Evolutionary conservation across 1,140 invertebrate species (phyloP).

Genomic region (Anoplolepis gracilipes): DNA sequence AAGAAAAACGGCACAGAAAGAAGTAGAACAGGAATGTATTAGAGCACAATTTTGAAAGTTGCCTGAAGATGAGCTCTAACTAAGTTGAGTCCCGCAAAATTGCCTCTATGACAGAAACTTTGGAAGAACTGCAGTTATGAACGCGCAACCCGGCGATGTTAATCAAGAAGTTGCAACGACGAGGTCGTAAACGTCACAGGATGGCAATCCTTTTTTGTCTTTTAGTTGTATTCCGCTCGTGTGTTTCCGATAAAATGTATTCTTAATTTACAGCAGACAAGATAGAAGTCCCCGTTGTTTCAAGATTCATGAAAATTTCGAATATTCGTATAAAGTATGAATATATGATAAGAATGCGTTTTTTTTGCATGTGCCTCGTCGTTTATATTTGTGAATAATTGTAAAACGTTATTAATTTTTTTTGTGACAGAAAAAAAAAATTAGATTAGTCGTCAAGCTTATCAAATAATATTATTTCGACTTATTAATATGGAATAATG

Average conservation of each 20-base stretch:
- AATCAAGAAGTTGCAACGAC: conserved; percentile 48
- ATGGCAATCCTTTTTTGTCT: not conserved
- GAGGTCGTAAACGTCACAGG: conserved; percentile 36
- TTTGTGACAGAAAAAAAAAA: not conserved
- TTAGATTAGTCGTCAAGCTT: conserved; percentile 6
- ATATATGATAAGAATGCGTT: not conserved
- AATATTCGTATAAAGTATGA: not conserved
- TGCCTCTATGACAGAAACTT: conserved; percentile 32
- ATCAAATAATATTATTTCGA: not conserved
- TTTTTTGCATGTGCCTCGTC: too few species aligned
- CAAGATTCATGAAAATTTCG: not conserved
- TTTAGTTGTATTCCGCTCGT: not conserved
- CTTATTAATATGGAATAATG: not conserved
- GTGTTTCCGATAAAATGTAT: conserved; percentile 13
- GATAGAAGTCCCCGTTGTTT: not conserved
- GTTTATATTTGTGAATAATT: not conserved
- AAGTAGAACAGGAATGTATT: conserved; percentile 3
- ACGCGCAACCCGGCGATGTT: conserved; percentile 28
- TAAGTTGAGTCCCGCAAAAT: conserved; percentile 40
- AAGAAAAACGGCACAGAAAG: not conserved
- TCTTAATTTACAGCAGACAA: too few species aligned
- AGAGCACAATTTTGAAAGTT: conserved; percentile 18
- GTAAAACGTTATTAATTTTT: not conserved
- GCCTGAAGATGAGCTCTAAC: conserved; percentile 28
- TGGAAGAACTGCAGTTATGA: conserved; percentile 40